phyloP scores from a whole-genome alignment of 2,113 vertebrate species.

The Arvicanthis niloticus region DNA sequence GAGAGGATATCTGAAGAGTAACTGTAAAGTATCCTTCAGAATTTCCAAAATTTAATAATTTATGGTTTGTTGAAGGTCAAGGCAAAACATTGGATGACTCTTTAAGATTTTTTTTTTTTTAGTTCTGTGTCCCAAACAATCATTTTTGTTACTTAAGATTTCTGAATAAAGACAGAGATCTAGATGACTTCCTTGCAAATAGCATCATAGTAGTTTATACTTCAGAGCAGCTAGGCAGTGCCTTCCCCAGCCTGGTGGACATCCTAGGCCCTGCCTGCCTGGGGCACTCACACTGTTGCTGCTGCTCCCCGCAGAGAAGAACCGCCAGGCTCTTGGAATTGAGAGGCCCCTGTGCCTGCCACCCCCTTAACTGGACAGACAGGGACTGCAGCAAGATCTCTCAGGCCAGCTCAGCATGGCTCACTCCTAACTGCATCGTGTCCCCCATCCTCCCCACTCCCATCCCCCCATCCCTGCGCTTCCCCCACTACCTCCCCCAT shows the following conservation, averaged over 20 bases:
- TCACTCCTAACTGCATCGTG: neutral
- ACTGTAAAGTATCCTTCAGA: slow-evolving; percentile 8
- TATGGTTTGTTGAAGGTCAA: slow-evolving; percentile 15
- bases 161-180: slow-evolving; percentile 1
- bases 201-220: neutral
- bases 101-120: slow-evolving; percentile 1
- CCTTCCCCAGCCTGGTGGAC: no score
- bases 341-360: neutral
- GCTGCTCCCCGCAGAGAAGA: neutral
- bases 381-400: neutral
- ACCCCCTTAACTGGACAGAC: neutral
- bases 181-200: neutral
- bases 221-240: neutral
- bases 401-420: neutral
- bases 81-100: slow-evolving; percentile 26
- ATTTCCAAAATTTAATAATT: slow-evolving; percentile 54
- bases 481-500: no score
- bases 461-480: neutral
- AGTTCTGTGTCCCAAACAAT: neutral
- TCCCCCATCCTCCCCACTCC: neutral
- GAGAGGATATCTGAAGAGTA: neutral
- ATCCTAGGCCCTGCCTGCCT: neutral
- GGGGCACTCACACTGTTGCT: neutral
- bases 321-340: neutral
- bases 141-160: slow-evolving; percentile 35